Percentiles rank a stretch among this genome's conserved stretches.
phyloP scores from a whole-genome alignment of 2,888 invertebrate species.

The Ophion ellenae region DNA sequence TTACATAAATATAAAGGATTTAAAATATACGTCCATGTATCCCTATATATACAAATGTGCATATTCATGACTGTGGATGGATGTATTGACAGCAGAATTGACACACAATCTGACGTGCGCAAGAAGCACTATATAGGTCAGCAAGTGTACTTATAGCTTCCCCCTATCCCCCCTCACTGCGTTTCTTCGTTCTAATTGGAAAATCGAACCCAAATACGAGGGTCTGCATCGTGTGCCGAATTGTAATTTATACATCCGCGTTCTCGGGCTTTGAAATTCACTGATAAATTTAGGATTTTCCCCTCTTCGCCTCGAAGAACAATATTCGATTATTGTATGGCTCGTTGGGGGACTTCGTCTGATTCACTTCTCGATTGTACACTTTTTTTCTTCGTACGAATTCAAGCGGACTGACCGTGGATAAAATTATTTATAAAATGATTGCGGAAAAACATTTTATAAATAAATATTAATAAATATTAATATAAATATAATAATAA shows the following conservation, averaged over 20 bases:
- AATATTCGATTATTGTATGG: neutral
- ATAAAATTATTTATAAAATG: conserved; percentile 11
- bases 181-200: neutral
- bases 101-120: conserved; percentile 10
- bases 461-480: too few species aligned
- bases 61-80: neutral
- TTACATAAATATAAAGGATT: neutral
- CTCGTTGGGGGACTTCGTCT: neutral
- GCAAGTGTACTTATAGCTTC: conserved; percentile 32
- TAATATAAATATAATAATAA: too few species aligned
- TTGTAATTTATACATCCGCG: neutral
- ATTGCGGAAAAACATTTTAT: too few species aligned
- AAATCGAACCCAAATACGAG: too few species aligned
- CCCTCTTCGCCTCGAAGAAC: neutral
- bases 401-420: neutral
- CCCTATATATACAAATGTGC: neutral
- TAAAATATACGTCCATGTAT: neutral
- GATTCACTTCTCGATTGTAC: neutral
- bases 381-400: too few species aligned
- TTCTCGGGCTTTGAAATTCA: neutral
- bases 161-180: neutral
- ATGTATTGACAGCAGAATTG: neutral
- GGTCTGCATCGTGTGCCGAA: too few species aligned
- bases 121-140: conserved; percentile 56
- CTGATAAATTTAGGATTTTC: neutral